These are phyloP conservation scores for Pristionchus mayeri DNA, from an alignment of 2,888 invertebrate species.

Conservation along the genomic window DNA sequence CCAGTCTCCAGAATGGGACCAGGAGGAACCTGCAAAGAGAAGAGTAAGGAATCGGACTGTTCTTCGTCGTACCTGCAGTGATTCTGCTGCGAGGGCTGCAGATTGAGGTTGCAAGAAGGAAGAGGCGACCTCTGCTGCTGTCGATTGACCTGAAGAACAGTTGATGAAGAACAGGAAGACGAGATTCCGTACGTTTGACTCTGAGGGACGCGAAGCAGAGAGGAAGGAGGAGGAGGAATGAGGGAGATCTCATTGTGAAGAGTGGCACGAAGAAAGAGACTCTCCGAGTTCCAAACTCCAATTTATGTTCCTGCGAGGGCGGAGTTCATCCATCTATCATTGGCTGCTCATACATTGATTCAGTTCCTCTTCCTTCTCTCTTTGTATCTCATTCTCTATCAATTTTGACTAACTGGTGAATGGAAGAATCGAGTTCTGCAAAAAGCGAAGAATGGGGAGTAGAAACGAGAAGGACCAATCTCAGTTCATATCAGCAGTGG, in stretches of 20 bases:
- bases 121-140: background rate
- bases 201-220: background rate
- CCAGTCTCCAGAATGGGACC: constrained; percentile 14
- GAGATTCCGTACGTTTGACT: background rate
- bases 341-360: background rate
- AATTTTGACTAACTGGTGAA: no score
- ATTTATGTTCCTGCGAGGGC: constrained; percentile 17
- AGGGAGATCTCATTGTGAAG: background rate
- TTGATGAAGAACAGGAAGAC: background rate
- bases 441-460: background rate
- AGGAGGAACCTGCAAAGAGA: background rate
- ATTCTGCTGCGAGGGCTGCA: background rate
- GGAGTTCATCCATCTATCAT: background rate
- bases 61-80: background rate
- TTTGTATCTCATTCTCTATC: background rate
- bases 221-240: background rate
- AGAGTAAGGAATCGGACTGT: no score
- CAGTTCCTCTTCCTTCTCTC: background rate
- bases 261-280: background rate
- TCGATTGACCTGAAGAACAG: background rate
- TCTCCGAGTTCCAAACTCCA: background rate
- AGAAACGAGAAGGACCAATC: background rate
- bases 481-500: no score
- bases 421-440: background rate
- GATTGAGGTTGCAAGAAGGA: background rate